Evolutionary conservation across 1,140 invertebrate species (phyloP), one percentile per base, ranked within the genome.

Genomic region (Sitophilus oryzae): DNA sequence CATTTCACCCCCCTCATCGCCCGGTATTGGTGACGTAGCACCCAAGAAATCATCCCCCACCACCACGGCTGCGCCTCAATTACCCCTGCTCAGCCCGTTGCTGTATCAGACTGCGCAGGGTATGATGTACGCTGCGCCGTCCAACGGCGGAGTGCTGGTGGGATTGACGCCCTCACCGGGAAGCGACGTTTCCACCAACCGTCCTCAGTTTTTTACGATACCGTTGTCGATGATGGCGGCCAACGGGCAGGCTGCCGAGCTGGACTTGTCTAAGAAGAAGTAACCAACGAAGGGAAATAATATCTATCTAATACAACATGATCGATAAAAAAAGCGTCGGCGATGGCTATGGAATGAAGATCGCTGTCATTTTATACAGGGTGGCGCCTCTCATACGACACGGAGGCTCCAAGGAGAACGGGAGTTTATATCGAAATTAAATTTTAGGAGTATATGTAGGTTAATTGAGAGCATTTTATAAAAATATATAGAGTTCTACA

Each of bases 141-240:
- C 69, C 20, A 66, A 69, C 48, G 65, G 67, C 1, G 68, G 71
- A 4, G 65, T 73, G 22, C 66, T 73, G 30, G 66, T 73, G 42
- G 69, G 71, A 52, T 45, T 73, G 11, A 63, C 70, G 10, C 68
- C 63, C 25, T n/a, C n/a, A n/a, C n/a, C n/a, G n/a, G n/a, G n/a
- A n/a, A 45, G 46, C 10, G 65, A 66, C 46, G 51, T 51, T 3
- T 62, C 53, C 56, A 60, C 74, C 37, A 65, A 47, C 11, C 75
- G 76, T 50, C 76, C 76, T 1, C 79, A 80, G 61, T 81, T 79
- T 65, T 80, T 81, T 52, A 80, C 78, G 15, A 81, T 80, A 66
- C 78, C 79, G 34, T 69, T 81, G 46, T 79, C 78, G 6, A 76
- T 80, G 73, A 75, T 79, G 70, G 70, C 75, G 0, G 72, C 76